A percentile compares a stretch with the other conserved stretches of the same genome.
These are phyloP conservation scores for Halcyon smyrnensis DNA, from an alignment of 2,797 vertebrate species.

Conservation along the genomic window DNA sequence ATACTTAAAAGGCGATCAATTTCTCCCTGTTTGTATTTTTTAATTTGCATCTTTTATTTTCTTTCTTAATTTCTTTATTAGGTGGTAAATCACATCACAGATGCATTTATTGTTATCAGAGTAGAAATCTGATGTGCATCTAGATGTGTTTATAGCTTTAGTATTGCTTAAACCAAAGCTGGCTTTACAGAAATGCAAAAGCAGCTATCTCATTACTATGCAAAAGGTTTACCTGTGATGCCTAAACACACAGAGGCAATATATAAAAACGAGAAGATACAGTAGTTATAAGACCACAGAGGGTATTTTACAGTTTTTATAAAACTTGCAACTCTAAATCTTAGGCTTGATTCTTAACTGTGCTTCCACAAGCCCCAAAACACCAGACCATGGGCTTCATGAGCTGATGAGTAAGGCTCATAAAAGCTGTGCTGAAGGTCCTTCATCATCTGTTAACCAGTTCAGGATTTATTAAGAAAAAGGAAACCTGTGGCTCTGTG, in stretches of 20 bases:
- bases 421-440: neutral
- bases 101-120: neutral
- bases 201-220: neutral
- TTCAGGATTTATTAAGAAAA: neutral
- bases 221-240: neutral
- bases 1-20: neutral
- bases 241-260: neutral
- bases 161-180: neutral
- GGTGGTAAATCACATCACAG: neutral
- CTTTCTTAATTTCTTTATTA: neutral
- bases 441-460: neutral
- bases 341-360: neutral
- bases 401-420: neutral
- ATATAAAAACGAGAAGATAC: neutral
- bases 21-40: neutral
- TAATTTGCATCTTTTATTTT: neutral
- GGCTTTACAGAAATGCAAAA: neutral
- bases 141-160: neutral
- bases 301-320: neutral
- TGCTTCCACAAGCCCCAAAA: neutral
- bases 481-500: neutral
- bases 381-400: neutral
- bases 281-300: neutral
- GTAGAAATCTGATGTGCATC: neutral
- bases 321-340: neutral